A percentile compares a stretch with the other conserved stretches of the same genome.
Conservation (phyloP, 1,140 invertebrate genomes). For the Spodoptera frugiperda region DNA sequence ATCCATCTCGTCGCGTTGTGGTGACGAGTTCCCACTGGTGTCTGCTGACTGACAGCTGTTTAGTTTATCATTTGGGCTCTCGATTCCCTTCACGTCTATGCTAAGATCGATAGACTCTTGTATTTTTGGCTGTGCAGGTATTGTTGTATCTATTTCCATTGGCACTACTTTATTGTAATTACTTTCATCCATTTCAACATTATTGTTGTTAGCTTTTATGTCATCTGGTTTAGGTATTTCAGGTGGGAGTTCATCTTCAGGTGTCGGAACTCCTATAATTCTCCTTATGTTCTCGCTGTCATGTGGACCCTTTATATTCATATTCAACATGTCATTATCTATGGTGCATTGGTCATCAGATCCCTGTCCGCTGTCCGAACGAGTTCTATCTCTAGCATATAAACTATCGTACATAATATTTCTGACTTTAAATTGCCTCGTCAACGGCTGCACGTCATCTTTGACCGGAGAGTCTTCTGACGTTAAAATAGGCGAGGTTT, state of each 20-base stretch:
- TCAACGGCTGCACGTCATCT: conserved; percentile 66
- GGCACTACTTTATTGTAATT: conserved; percentile 76
- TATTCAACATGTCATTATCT: conserved; percentile 74
- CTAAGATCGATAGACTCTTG: conserved; percentile 69
- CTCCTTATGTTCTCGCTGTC: conserved; percentile 77
- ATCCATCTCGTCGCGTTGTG: conserved; percentile 85
- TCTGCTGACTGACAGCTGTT: conserved; percentile 81
- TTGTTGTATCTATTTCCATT: conserved; percentile 80
- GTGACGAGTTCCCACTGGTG: conserved; percentile 84
- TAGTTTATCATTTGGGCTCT: conserved; percentile 74
- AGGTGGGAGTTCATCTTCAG: conserved; percentile 71
- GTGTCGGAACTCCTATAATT: conserved; percentile 80
- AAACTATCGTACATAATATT: conserved; percentile 76
- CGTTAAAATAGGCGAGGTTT: conserved; percentile 76
- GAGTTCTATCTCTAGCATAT: conserved; percentile 75
- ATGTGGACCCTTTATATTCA: conserved; percentile 73
- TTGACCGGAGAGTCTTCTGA: conserved; percentile 82
- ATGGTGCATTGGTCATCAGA: conserved; percentile 80
- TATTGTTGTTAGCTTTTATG: conserved; percentile 72
- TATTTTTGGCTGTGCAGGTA: conserved; percentile 70
- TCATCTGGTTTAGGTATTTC: conserved; percentile 69
- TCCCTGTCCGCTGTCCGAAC: conserved; percentile 79
- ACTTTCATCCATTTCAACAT: conserved; percentile 72
- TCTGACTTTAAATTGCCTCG: conserved; percentile 72
- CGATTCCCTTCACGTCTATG: conserved; percentile 67